These are phyloP conservation scores for Tyria jacobaeae DNA, from an alignment of 2,888 invertebrate genomes.

Conservation along the genomic window DNA sequence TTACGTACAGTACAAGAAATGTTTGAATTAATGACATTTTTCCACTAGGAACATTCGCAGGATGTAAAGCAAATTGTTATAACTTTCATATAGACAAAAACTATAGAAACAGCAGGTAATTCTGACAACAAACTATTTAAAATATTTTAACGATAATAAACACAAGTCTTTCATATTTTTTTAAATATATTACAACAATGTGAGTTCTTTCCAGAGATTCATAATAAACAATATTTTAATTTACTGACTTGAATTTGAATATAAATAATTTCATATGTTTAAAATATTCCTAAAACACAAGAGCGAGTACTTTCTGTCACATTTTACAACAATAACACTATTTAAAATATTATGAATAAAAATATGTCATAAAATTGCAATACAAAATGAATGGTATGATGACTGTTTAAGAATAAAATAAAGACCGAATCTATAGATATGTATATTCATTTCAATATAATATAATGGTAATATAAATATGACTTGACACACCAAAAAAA, in stretches of 20 bases:
- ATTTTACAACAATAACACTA: no score
- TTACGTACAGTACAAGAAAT: no score
- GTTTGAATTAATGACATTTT: no score
- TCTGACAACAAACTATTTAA: no score
- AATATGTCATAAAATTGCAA: not conserved
- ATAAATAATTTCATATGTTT: no score
- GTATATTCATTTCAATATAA: slow-evolving; percentile 25
- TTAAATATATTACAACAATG: not conserved
- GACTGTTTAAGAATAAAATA: slow-evolving; percentile 39
- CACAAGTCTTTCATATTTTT: not conserved
- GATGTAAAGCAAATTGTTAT: no score
- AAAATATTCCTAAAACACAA: not conserved
- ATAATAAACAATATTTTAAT: not conserved
- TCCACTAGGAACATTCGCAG: no score
- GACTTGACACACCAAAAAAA: slow-evolving; percentile 21
- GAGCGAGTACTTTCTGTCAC: not conserved
- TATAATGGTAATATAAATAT: slow-evolving; percentile 29
- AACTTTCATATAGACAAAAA: no score
- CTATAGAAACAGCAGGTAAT: no score
- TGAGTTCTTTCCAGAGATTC: not conserved
- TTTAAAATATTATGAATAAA: not conserved
- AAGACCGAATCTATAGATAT: slow-evolving; percentile 29
- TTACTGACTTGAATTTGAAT: not conserved
- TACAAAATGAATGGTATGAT: not conserved
- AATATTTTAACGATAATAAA: not conserved